Evolutionary conservation across 2,888 invertebrate species (phyloP).

Genomic region (Melanophora roralis): DNA sequence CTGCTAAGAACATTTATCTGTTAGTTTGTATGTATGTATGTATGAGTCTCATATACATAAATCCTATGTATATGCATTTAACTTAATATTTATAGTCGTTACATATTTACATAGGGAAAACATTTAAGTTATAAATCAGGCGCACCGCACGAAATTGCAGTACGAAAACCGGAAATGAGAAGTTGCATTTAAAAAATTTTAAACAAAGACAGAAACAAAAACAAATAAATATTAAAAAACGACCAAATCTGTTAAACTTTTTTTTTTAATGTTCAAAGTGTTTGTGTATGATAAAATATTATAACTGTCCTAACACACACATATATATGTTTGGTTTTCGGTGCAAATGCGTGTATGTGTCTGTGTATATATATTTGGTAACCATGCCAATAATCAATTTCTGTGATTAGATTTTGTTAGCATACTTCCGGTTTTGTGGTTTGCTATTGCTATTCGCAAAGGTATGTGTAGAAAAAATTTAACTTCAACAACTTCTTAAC

Average conservation of each 20-base stretch:
- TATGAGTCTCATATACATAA: no score
- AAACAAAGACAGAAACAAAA: constrained; percentile 20
- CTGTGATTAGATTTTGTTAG: constrained; percentile 72
- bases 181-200: constrained; percentile 15
- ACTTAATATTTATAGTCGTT: no score
- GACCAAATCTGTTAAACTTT: constrained; percentile 57
- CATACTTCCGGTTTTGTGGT: constrained; percentile 71
- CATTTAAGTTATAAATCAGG: constrained; percentile 57
- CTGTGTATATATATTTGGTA: background rate
- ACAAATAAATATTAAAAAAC: constrained; percentile 21
- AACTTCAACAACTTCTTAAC: no score
- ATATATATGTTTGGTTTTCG: no score
- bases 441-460: constrained; percentile 66
- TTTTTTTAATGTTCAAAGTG: constrained; percentile 10
- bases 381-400: constrained; percentile 69
- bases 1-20: no score
- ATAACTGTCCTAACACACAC: background rate
- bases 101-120: background rate
- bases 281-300: background rate
- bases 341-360: no score
- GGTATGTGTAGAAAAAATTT: constrained; percentile 17
- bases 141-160: constrained; percentile 62
- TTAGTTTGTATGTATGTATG: no score
- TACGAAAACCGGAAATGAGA: constrained; percentile 27
- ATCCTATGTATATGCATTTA: background rate